phyloP scores from a whole-genome alignment of 2,888 invertebrate species.

The Tenthredo amoena region DNA sequence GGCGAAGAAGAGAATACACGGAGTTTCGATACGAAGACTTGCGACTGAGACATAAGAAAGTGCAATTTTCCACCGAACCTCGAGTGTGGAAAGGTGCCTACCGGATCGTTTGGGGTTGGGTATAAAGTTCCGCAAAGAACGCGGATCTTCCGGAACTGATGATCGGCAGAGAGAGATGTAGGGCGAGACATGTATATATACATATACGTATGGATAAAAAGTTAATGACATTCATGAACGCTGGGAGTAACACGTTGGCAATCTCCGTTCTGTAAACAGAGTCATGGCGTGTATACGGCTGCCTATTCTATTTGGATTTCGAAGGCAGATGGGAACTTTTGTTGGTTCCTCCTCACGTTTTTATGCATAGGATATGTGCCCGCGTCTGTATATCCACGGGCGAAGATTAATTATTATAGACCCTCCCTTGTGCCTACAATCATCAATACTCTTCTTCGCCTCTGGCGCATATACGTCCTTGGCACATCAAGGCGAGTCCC shows the following conservation, averaged over 20 bases:
- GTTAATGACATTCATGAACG: conserved; percentile 51
- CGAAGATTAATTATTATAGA: conserved; percentile 78
- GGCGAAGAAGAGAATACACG: not conserved
- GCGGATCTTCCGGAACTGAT: not conserved
- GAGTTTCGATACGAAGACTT: not conserved
- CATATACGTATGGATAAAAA: conserved; percentile 17
- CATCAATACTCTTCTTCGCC: conserved; percentile 71
- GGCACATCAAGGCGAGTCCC: conserved; percentile 63
- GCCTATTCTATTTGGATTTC: conserved; percentile 46
- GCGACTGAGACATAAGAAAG: not conserved
- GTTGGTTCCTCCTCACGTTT: conserved; percentile 30
- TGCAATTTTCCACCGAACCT: not conserved
- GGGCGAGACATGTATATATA: not conserved
- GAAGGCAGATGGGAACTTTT: conserved; percentile 48
- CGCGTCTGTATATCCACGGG: conserved; percentile 64
- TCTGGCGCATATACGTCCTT: conserved; percentile 54
- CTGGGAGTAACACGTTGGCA: conserved; percentile 42
- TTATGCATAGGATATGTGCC: not conserved
- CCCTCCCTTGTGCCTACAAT: conserved; percentile 76
- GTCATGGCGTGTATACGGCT: not conserved
- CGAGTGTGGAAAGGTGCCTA: not conserved
- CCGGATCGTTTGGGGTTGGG: not conserved
- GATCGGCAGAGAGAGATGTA: not conserved
- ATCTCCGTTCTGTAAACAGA: conserved; percentile 38
- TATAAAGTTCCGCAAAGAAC: not conserved